These are phyloP conservation scores for Hirudo medicinalis DNA, from an alignment of 1,140 invertebrate genomes.

Conservation along the genomic window DNA sequence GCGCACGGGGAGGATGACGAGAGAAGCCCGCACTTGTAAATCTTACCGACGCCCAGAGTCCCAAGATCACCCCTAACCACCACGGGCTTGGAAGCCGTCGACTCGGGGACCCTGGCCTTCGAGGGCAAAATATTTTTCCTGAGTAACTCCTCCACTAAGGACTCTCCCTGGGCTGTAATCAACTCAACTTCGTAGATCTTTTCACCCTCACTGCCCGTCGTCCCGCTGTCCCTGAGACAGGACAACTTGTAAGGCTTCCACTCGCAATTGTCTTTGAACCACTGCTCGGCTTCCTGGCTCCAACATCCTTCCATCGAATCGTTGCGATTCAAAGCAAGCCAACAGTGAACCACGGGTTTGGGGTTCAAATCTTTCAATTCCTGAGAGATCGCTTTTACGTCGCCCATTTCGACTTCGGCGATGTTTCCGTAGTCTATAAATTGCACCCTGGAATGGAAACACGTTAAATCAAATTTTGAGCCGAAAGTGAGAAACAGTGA, in stretches of 20 bases:
- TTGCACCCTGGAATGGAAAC: neutral
- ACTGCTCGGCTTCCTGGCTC: neutral
- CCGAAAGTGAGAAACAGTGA: neutral
- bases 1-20: too few relatives aligned
- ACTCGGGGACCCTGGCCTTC: too few relatives aligned
- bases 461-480: neutral
- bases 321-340: neutral
- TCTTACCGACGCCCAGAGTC: too few relatives aligned
- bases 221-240: too few relatives aligned
- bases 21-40: too few relatives aligned
- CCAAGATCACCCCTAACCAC: too few relatives aligned
- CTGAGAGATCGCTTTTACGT: neutral
- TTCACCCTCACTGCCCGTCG: too few relatives aligned
- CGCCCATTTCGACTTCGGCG: neutral
- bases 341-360: neutral
- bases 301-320: neutral
- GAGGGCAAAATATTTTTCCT: too few relatives aligned
- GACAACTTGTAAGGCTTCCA: constrained; percentile 1
- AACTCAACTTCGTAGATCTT: too few relatives aligned
- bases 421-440: constrained; percentile 1
- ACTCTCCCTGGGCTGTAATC: too few relatives aligned
- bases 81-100: too few relatives aligned
- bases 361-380: neutral
- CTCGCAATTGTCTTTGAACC: constrained; percentile 11
- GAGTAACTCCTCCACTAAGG: too few relatives aligned